Conservation (phyloP, 2,113 vertebrate species). For the Acanthochromis polyacanthus region DNA sequence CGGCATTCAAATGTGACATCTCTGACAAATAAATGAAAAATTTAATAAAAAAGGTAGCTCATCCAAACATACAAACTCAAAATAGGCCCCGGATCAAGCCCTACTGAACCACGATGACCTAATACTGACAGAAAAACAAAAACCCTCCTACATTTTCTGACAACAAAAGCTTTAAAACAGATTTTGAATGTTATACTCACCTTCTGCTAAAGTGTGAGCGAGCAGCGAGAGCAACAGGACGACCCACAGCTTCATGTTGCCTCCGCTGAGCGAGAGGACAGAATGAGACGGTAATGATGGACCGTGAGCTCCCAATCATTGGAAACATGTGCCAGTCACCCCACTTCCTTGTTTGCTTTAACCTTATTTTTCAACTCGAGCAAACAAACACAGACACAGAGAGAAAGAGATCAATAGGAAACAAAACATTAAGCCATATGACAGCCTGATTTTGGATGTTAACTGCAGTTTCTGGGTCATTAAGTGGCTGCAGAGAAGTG, state of each 20-base stretch:
- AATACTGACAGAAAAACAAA: background rate
- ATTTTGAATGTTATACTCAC: slow-evolving; percentile 61
- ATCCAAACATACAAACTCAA: no score
- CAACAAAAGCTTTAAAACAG: background rate
- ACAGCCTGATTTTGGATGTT: background rate
- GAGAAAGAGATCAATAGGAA: slow-evolving; percentile 28
- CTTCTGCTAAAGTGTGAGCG: slow-evolving; percentile 51
- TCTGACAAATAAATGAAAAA: background rate
- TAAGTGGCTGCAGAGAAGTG: background rate
- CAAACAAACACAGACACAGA: slow-evolving; percentile 47
- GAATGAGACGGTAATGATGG: slow-evolving; percentile 55
- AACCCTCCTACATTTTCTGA: background rate
- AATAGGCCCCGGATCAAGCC: background rate
- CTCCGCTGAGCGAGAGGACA: slow-evolving; percentile 40
- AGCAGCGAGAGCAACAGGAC: slow-evolving; percentile 74
- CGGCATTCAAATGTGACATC: no score
- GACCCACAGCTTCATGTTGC: slow-evolving; percentile 77
- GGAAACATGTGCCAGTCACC: slow-evolving; percentile 78
- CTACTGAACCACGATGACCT: background rate
- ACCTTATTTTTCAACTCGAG: slow-evolving; percentile 51
- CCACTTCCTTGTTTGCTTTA: slow-evolving; percentile 72
- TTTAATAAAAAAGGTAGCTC: background rate
- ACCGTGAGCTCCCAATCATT: slow-evolving; percentile 65
- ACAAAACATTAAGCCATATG: slow-evolving; percentile 1
- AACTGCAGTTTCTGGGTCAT: background rate